These are phyloP conservation scores for Dynastes hyllus DNA, from an alignment of 2,888 invertebrate species.

Conservation along the genomic window DNA sequence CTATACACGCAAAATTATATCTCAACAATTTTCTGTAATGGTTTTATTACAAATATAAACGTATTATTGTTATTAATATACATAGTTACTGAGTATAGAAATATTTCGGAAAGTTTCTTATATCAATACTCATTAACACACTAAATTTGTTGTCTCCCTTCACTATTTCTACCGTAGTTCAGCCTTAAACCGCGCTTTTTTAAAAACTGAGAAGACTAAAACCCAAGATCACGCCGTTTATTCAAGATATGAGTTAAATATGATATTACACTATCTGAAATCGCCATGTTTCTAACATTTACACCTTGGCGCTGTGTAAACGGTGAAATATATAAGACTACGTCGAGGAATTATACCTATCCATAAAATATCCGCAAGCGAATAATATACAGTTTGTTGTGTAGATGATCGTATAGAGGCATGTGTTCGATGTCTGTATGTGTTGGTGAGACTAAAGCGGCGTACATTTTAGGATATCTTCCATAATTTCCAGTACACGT, in stretches of 20 bases:
- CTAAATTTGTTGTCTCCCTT: no score
- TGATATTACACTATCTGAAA: conserved; percentile 58
- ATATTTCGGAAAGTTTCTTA: no score
- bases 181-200: no score
- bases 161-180: no score
- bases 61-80: no score
- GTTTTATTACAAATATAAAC: no score
- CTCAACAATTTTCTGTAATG: no score
- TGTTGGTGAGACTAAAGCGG: neutral
- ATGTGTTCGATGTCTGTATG: neutral
- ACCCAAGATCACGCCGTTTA: neutral
- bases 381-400: conserved; percentile 50
- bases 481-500: conserved; percentile 30
- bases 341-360: conserved; percentile 59
- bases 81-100: no score
- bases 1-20: no score
- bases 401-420: neutral
- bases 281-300: conserved; percentile 61
- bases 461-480: conserved; percentile 3
- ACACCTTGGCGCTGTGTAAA: conserved; percentile 60
- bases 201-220: neutral
- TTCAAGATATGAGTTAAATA: conserved; percentile 55
- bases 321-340: conserved; percentile 57
- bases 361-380: conserved; percentile 58
- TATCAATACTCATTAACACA: no score